Conservation (phyloP, 2,113 vertebrate genomes). For the Climacteris rufus region DNA sequence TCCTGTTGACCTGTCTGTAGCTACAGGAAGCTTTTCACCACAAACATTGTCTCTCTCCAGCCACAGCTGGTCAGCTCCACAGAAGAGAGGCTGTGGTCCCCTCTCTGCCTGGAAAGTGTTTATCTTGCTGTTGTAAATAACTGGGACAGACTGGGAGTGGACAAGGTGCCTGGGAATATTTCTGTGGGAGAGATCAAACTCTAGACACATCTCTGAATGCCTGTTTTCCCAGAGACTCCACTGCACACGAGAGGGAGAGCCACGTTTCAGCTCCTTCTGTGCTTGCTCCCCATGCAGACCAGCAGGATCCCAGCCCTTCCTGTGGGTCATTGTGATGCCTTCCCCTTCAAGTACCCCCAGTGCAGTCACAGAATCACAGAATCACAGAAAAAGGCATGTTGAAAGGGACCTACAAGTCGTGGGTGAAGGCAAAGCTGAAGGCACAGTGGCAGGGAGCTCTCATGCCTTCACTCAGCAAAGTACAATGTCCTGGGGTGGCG, state of each 20-base stretch:
- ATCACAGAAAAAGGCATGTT: background rate
- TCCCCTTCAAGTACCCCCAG: background rate
- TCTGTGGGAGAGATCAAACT: background rate
- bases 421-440: background rate
- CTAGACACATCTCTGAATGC: background rate
- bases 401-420: too few relatives aligned
- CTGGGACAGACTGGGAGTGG: background rate
- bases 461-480: background rate
- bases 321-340: background rate
- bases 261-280: background rate
- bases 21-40: background rate
- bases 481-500: background rate
- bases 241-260: background rate
- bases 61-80: background rate
- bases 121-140: background rate
- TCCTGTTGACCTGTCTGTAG: background rate
- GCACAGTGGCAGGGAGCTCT: background rate
- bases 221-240: background rate
- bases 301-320: background rate
- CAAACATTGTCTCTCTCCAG: background rate
- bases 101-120: background rate
- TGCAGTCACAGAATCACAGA: background rate
- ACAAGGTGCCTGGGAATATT: background rate
- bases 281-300: rapidly evolving
- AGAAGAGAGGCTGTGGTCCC: background rate